Percentiles rank a stretch among this genome's conserved stretches.
phyloP scores from a whole-genome alignment of 2,888 invertebrate species.

The Volucella bombylans region DNA sequence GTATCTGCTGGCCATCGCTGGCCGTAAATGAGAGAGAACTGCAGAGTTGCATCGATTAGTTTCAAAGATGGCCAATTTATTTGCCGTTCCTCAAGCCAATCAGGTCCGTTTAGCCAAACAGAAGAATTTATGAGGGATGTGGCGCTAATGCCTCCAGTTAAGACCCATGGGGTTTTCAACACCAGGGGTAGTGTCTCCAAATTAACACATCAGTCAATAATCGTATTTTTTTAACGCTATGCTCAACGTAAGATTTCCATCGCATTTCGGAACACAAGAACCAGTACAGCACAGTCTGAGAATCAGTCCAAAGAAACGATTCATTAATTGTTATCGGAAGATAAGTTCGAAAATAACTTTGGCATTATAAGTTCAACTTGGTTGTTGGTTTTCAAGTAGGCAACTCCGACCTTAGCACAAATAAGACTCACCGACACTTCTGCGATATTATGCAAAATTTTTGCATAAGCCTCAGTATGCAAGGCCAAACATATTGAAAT shows the following conservation, averaged over 20 bases:
- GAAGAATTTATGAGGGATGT: neutral
- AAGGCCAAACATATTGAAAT: no score
- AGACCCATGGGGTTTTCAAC: conserved; percentile 4
- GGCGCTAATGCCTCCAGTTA: neutral
- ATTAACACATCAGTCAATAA: neutral
- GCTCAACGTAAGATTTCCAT: conserved; percentile 11
- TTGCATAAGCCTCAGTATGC: conserved; percentile 5
- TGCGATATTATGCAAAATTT: neutral
- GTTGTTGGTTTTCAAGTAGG: no score
- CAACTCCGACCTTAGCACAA: conserved; percentile 5
- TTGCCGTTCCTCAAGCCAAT: neutral
- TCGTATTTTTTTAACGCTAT: neutral
- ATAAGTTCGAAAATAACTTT: no score
- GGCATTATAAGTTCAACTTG: no score
- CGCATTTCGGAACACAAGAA: neutral
- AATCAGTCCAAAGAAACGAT: conserved; percentile 12
- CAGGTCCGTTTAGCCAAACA: neutral
- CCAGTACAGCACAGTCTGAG: no score
- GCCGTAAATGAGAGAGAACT: conserved; percentile 22
- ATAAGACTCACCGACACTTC: neutral
- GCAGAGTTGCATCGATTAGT: neutral
- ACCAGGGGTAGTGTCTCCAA: conserved; percentile 15
- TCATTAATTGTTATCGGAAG: no score
- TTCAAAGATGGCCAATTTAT: neutral
- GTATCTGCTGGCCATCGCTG: conserved; percentile 15